Evolutionary conservation across 2,888 invertebrate genomes (phyloP).

Genomic region (Cordylochernes scorpioides): DNA sequence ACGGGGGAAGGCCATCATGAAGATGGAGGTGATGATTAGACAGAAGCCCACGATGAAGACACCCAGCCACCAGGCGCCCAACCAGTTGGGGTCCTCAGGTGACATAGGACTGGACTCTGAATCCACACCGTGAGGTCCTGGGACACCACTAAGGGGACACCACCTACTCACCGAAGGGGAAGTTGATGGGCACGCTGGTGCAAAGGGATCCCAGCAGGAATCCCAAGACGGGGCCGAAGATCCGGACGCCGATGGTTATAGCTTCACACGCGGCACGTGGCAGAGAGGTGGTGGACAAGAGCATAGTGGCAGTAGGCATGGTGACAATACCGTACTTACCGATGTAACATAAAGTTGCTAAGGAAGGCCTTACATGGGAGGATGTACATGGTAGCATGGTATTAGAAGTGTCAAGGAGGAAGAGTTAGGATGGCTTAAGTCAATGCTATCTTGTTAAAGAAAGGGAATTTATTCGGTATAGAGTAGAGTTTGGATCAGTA

Average conservation of each 20-base stretch:
- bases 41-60: slow-evolving; percentile 47
- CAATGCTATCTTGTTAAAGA: too few species aligned
- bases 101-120: slow-evolving; percentile 11
- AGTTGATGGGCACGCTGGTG: slow-evolving; percentile 55
- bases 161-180: slow-evolving; percentile 29
- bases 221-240: slow-evolving; percentile 65
- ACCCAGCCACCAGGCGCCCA: slow-evolving; percentile 94
- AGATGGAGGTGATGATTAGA: slow-evolving; percentile 50
- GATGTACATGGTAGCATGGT: too few species aligned
- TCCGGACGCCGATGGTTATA: slow-evolving; percentile 68
- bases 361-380: too few species aligned
- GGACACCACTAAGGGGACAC: slow-evolving; percentile 4
- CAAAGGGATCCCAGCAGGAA: slow-evolving; percentile 68
- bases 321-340: too few species aligned
- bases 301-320: not conserved
- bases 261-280: too few species aligned
- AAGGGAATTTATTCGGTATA: too few species aligned
- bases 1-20: slow-evolving; percentile 73
- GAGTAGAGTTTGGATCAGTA: too few species aligned
- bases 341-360: too few species aligned
- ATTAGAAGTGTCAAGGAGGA: too few species aligned
- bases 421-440: too few species aligned
- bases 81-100: slow-evolving; percentile 53
- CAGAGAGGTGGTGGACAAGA: slow-evolving; percentile 16
- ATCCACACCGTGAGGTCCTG: too few species aligned